These are phyloP conservation scores for Aspiorhynchus laticeps DNA, from an alignment of 2,113 vertebrate species.

Conservation along the genomic window DNA sequence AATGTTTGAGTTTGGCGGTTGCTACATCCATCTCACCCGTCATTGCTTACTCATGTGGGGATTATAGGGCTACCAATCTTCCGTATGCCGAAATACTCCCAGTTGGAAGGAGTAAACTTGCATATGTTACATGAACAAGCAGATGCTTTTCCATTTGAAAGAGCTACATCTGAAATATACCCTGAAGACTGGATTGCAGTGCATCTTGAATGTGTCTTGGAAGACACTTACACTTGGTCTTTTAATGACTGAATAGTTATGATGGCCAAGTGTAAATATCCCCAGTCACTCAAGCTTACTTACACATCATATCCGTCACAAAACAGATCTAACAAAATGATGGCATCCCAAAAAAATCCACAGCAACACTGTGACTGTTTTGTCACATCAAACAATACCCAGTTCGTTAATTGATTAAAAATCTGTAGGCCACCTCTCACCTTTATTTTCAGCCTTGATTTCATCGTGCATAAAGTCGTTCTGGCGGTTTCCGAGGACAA, in stretches of 20 bases:
- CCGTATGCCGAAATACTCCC: not conserved
- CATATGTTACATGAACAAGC: not conserved
- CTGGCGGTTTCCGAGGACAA: constrained; percentile 92
- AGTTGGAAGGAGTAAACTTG: not conserved
- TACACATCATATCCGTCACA: constrained; percentile 19
- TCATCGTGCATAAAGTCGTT: constrained; percentile 88
- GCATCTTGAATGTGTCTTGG: not conserved
- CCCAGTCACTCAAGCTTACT: not conserved
- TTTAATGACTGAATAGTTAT: not conserved
- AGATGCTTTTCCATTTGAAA: not conserved
- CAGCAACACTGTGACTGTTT: not conserved
- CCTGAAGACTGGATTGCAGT: not conserved
- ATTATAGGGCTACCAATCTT: not conserved
- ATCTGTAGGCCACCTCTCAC: constrained; percentile 61
- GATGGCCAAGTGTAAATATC: constrained; percentile 12
- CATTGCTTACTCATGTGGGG: not conserved
- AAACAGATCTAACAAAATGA: constrained; percentile 37
- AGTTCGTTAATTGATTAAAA: not conserved
- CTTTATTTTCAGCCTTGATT: constrained; percentile 88
- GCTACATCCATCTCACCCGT: not conserved
- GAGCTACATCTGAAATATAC: not conserved
- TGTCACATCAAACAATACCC: not conserved
- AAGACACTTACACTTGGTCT: not conserved
- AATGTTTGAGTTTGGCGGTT: not conserved
- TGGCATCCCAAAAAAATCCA: not conserved